A percentile compares a stretch with the other conserved stretches of the same genome.
Conservation (phyloP, 53 echinoderm and acorn worm genomes). For the Crossaster papposus region DNA sequence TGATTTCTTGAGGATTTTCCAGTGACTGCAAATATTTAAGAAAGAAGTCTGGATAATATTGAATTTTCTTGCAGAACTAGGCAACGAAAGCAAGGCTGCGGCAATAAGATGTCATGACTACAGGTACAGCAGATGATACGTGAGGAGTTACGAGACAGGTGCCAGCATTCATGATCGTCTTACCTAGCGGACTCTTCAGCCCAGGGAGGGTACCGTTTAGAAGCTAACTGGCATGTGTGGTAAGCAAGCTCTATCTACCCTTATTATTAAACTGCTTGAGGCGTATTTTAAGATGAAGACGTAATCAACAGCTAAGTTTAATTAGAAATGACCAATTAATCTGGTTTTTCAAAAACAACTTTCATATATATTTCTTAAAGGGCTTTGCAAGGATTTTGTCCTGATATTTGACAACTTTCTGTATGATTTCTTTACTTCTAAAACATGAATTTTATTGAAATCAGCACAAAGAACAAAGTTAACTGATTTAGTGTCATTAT, state of each 20-base stretch:
- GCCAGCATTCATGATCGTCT: slow-evolving; percentile 46
- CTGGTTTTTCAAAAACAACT: neutral
- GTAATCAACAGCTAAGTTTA: neutral
- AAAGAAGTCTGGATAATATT: neutral
- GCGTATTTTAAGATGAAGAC: neutral
- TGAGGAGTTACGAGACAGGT: slow-evolving; percentile 39
- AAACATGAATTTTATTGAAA: no score
- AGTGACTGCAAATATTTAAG: no score
- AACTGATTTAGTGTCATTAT: no score
- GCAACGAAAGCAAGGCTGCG: slow-evolving; percentile 56
- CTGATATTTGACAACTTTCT: neutral
- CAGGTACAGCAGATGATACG: slow-evolving; percentile 23
- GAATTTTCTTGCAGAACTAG: slow-evolving; percentile 31
- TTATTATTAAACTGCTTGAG: neutral
- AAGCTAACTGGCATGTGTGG: neutral
- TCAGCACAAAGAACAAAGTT: no score
- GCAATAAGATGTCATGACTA: slow-evolving; percentile 83
- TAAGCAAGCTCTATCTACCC: neutral
- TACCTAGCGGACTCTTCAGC: neutral
- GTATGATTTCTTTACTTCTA: neutral
- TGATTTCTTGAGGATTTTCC: neutral
- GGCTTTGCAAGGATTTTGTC: neutral
- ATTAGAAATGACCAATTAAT: neutral
- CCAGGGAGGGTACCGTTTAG: neutral
- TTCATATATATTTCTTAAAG: neutral